These are phyloP conservation scores for Leptinotarsa rubiginosa DNA, from an alignment of 2,888 invertebrate species.

Conservation along the genomic window DNA sequence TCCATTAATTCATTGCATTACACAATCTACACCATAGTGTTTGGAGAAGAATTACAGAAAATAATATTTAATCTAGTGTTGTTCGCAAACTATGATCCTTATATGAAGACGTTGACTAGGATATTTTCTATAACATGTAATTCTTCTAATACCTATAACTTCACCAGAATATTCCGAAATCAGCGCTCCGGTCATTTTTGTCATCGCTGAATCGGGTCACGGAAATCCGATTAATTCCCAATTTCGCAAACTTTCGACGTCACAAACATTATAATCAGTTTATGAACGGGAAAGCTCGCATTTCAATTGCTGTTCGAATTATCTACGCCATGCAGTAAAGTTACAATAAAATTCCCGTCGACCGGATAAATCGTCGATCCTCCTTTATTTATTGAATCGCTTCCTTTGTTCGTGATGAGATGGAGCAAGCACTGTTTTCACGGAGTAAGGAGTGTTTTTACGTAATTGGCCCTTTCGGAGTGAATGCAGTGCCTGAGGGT, in stretches of 20 bases:
- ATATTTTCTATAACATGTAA: too few species aligned
- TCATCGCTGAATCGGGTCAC: conserved; percentile 8
- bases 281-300: conserved; percentile 29
- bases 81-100: too few species aligned
- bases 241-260: conserved; percentile 26
- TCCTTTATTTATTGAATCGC: conserved; percentile 3
- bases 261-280: conserved; percentile 22
- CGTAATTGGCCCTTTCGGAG: too few species aligned
- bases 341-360: conserved; percentile 31
- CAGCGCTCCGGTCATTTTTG: not conserved
- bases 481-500: too few species aligned
- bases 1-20: too few species aligned
- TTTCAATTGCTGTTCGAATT: conserved; percentile 36
- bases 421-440: not conserved
- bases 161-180: not conserved
- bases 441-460: too few species aligned
- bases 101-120: too few species aligned
- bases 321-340: conserved; percentile 36
- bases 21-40: too few species aligned
- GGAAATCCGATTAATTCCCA: conserved; percentile 25
- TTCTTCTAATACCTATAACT: not conserved
- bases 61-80: too few species aligned
- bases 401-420: not conserved
- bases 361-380: not conserved
- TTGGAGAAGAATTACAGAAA: too few species aligned